Conservation (phyloP, 2,888 invertebrate genomes). For the Diaperis boleti region DNA sequence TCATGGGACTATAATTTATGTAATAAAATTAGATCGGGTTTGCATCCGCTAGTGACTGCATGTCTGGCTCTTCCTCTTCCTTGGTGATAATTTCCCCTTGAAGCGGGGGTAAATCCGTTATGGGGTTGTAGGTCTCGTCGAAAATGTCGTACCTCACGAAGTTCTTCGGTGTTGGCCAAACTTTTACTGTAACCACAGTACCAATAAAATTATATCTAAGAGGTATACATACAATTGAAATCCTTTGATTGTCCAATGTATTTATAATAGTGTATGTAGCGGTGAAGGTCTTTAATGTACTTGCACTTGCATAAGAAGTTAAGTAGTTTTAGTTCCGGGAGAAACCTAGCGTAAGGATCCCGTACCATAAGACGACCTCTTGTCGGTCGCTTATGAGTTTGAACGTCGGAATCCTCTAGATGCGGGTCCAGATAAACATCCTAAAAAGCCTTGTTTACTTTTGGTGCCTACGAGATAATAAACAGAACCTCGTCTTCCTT, state of each 20-base stretch:
- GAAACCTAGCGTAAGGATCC: slow-evolving; percentile 11
- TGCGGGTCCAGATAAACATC: too few relatives aligned
- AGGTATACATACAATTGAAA: slow-evolving; percentile 2
- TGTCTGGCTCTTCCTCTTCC: background rate
- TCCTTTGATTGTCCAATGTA: slow-evolving; percentile 11
- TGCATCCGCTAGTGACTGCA: background rate
- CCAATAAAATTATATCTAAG: background rate
- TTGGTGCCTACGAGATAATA: too few relatives aligned
- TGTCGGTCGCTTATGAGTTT: too few relatives aligned
- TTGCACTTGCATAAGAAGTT: slow-evolving; percentile 18
- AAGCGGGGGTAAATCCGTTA: slow-evolving; percentile 47
- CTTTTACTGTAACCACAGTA: slow-evolving; percentile 18
- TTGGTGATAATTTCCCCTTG: background rate
- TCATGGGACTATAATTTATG: slow-evolving; percentile 66
- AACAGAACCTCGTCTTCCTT: slow-evolving; percentile 1
- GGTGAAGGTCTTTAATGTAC: slow-evolving; percentile 10
- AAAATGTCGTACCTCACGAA: slow-evolving; percentile 56
- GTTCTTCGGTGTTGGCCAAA: slow-evolving; percentile 56
- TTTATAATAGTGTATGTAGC: slow-evolving; percentile 10
- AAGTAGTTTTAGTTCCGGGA: slow-evolving; percentile 29
- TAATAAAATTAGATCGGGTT: background rate
- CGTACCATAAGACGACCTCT: slow-evolving; percentile 4
- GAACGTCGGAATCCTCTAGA: too few relatives aligned
- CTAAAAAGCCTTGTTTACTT: background rate
- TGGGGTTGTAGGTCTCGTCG: slow-evolving; percentile 48